Percentiles rank a stretch among this genome's conserved stretches.
These are phyloP conservation scores for Ceriagrion tenellum DNA, from an alignment of 2,888 invertebrate species.

Conservation along the genomic window DNA sequence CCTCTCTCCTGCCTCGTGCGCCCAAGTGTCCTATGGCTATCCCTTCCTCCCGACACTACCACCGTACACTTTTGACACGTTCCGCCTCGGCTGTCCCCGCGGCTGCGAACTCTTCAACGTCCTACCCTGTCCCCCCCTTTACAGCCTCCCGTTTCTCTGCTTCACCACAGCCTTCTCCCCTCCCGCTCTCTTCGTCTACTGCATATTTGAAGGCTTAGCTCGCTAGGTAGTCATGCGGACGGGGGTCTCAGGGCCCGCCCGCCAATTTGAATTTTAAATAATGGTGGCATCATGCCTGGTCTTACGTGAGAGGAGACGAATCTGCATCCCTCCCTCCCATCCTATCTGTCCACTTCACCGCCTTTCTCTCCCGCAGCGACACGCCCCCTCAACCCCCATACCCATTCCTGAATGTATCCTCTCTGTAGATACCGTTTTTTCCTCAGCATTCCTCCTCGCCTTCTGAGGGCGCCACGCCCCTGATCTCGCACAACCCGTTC, in stretches of 20 bases:
- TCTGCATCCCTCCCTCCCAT: background rate
- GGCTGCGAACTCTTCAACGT: too few species aligned
- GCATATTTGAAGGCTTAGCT: slow-evolving; percentile 53
- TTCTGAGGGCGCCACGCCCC: background rate
- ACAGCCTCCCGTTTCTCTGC: too few species aligned
- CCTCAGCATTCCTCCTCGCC: background rate
- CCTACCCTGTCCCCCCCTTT: background rate
- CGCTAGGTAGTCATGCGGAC: slow-evolving; percentile 39
- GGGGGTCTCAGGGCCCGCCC: background rate
- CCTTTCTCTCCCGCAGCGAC: background rate
- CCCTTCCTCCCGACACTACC: background rate
- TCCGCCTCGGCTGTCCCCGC: background rate
- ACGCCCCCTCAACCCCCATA: background rate
- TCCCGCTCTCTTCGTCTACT: background rate
- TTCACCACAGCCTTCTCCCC: background rate
- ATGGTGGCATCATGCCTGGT: slow-evolving; percentile 52
- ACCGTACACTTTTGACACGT: background rate
- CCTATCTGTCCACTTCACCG: background rate
- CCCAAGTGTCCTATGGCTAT: background rate
- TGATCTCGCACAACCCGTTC: background rate
- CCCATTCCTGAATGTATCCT: background rate
- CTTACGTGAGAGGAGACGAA: slow-evolving; percentile 45
- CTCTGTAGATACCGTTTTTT: background rate
- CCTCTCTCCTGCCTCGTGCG: background rate
- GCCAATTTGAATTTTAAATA: slow-evolving; percentile 66